Base-by-base conservation (phyloP, 2,113 vertebrate genomes). In the Nansenia antarctica region DNA sequence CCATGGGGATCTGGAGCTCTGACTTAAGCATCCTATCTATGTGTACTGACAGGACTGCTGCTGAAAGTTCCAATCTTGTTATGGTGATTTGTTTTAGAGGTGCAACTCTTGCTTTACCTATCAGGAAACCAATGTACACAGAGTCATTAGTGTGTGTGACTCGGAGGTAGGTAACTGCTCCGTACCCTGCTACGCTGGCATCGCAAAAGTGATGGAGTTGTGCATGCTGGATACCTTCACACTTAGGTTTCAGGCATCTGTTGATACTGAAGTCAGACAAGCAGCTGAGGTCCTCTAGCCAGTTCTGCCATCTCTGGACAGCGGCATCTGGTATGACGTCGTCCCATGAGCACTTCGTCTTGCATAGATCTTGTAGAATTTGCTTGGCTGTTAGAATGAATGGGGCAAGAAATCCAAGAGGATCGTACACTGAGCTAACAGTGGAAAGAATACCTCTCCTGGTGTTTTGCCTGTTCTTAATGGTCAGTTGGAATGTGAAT, bases 201-300 rank as follows among this genome's bases (percentile, higher is more conserved):
- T 76, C 72, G 27, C 65, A 62, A 24, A 78, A 78, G 55, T 76
- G 14, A 59, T 69, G 52, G 1, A 67, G 9, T 30, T 78, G 62
- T 20, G 35, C 35, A 2, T 14, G 20, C 55, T 18, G 2, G 24
- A 59, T 6, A 7, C 20, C 9, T 1, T 14, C 35, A 30, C 64
- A 22, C 3, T 9, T 30, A 49, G 3, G 30, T 3, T 9, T 53
- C 49, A 53, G 20, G 2, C 49, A 53, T 1, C 49, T 53, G 7
- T 26, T 22, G 3, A 53, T 9, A 18, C 22, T 3, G 3, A 53
- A 53, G 5, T 20, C 9, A 9, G 5, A 22, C 8, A 24, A 20
- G n/a, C 7, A 8, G 6, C 22, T 9, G n/a, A 53, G n/a, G 3
- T 53, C 49, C 9, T 5, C 5, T 3, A 53, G 3, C 49, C 22